phyloP scores from a whole-genome alignment of 2,888 invertebrate genomes.

The Apamea anceps region DNA sequence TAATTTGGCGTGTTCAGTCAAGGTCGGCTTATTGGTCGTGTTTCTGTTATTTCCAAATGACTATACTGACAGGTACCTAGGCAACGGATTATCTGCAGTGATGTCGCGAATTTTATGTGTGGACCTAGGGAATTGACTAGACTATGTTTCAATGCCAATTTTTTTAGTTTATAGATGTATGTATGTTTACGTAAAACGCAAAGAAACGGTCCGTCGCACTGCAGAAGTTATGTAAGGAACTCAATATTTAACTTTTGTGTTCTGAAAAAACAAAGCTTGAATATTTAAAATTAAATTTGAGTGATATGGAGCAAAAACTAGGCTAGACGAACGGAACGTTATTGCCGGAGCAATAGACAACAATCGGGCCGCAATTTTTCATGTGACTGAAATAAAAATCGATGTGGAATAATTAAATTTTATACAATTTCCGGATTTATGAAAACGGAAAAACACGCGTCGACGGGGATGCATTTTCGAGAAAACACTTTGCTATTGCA shows the following conservation, averaged over 20 bases:
- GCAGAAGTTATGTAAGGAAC: background rate
- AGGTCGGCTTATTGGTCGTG: slow-evolving; percentile 48
- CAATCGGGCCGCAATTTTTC: slow-evolving; percentile 29
- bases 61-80: slow-evolving; percentile 26
- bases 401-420: slow-evolving; percentile 7
- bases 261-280: background rate
- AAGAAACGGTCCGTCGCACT: background rate
- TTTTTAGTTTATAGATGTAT: background rate
- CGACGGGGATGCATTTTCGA: background rate
- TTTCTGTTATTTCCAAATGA: slow-evolving; percentile 25
- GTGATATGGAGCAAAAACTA: slow-evolving; percentile 30
- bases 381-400: slow-evolving; percentile 33
- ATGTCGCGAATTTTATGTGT: background rate
- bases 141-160: background rate
- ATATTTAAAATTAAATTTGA: slow-evolving; percentile 12
- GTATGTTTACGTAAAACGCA: background rate
- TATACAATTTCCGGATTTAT: slow-evolving; percentile 15
- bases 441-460: background rate
- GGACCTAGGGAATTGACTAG: background rate
- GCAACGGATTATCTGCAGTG: slow-evolving; percentile 6
- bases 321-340: slow-evolving; percentile 14
- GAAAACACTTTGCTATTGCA: background rate
- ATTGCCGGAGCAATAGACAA: slow-evolving; percentile 41
- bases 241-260: background rate
- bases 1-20: slow-evolving; percentile 46